Evolutionary conservation across 2,797 vertebrate species (phyloP), one percentile per base, ranked within the genome.

Genomic region (Apodemus agrarius): DNA sequence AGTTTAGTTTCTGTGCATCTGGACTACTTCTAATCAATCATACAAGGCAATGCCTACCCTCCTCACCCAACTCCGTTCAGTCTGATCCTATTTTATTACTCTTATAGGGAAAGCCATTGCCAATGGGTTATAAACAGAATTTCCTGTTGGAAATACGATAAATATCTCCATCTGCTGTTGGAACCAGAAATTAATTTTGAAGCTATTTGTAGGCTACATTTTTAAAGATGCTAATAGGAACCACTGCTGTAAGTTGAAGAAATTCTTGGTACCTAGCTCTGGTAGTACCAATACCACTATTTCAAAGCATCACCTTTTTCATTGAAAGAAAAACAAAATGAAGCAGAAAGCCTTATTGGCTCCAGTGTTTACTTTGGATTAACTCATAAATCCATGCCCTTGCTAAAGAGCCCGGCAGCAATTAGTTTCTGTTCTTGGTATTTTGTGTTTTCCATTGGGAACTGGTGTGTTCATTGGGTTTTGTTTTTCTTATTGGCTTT

Each of bases 101-200:
- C 67, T 93, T 72, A 59, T 6, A 12, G 37, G 46, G 13, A 87
- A 92, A 81, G 17, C 26, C 29, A 83, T 43, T 91, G 86, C 29
- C 63, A 46, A 0, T 24, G 10, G 29, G 4, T 88, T 96, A 59
- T 61, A 82, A 92, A 43, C 40, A 92, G 76, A 80, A 72, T 67
- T 79, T 14, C 49, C 83, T 54, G 85, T 52, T 89, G 29, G 78
- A 90, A 90, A 76, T 80, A 74, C 63, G 13, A 49, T 81, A 81
- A 97, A 88, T 31, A 57, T 40, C 69, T 93, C 96, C 54, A 79
- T 37, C 89, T 92, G 65, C 79, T 95, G 40, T 79, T 92, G 93
- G 57, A 83, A 96, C 75, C 75, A 85, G 90, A 52, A 95, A 91
- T 8, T 78, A 61, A 59, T 67, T 83, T 61, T 89, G 11, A 69